Evolutionary conservation across 2,888 invertebrate genomes (phyloP), one percentile per base, ranked within the genome.

Genomic region (Erpobdella octoculata): DNA sequence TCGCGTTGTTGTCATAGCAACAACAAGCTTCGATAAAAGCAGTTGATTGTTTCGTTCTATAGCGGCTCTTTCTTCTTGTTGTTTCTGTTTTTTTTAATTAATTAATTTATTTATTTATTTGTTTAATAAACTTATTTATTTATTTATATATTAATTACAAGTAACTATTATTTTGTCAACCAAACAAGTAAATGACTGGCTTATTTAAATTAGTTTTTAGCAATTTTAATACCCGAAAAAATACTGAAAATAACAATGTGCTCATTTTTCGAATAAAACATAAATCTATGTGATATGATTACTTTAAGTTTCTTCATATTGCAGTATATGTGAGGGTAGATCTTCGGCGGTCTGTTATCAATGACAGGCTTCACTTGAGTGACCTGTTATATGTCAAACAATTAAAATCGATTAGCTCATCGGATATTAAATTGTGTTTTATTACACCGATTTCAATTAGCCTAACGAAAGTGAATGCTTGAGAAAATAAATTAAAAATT

Each of bases 281-380:
- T 31, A 21, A 12, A 59, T 15, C 21, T 59, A 64, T 12, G 6
- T 12, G 21, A 70, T 8, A 31, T 9, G 21, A 58, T 31, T 59
- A 71, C 71, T 35, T 31, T 66, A 4, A 71, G 15, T 41, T 67
- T 67, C 37, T 71, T 71, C 71, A 71, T 71, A 15, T 71, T 66
- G 71, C 53, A 71, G 41, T 67, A 71, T 31, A 71, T 31, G 33
- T 71, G 71, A 9, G 67, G 58, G 31, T 59, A 71, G 41, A 71
- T 41, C 37, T 58, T 38, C 0, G 71, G 71, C 1, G 71, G 71
- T 65, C 65, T 64, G 37, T 66, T 65, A 25, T 71, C 71, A 25
- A 71, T 65, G 4, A 28, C 36, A 8, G 71, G 53, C 36, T 66
- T 71, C 53, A 65, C 71, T 36, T 66, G 33, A 31, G 64, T 65